Evolutionary conservation across 2,797 vertebrate species (phyloP).

Genomic region (Mormyrus hasselquistii): DNA sequence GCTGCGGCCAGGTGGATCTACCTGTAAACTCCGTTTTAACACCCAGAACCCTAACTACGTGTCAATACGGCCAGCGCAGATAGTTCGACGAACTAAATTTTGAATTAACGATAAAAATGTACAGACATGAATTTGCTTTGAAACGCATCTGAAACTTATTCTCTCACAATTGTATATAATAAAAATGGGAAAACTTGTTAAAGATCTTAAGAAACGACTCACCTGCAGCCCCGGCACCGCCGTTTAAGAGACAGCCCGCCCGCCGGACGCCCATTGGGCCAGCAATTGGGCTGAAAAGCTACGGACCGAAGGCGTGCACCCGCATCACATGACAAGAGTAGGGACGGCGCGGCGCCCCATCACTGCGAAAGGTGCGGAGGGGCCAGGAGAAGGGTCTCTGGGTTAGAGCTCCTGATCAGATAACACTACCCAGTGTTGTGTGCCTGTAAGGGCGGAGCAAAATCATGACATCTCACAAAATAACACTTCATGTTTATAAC

Average conservation of each 20-base stretch:
- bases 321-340: conserved; percentile 11
- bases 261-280: background rate
- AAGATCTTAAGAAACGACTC: background rate
- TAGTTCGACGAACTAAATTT: background rate
- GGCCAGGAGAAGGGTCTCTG: background rate
- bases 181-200: background rate
- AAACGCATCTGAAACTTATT: background rate
- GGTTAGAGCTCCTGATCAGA: background rate
- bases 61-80: background rate
- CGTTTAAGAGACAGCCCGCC: background rate
- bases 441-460: background rate
- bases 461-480: background rate
- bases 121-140: background rate
- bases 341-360: background rate
- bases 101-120: background rate
- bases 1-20: background rate
- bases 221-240: background rate
- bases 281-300: background rate
- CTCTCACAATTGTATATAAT: background rate
- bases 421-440: background rate
- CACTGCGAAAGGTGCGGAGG: background rate
- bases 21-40: background rate
- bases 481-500: background rate
- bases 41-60: background rate
- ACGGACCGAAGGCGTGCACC: background rate